Conservation (phyloP, 2,113 vertebrate species). For the Callipepla californica region DNA sequence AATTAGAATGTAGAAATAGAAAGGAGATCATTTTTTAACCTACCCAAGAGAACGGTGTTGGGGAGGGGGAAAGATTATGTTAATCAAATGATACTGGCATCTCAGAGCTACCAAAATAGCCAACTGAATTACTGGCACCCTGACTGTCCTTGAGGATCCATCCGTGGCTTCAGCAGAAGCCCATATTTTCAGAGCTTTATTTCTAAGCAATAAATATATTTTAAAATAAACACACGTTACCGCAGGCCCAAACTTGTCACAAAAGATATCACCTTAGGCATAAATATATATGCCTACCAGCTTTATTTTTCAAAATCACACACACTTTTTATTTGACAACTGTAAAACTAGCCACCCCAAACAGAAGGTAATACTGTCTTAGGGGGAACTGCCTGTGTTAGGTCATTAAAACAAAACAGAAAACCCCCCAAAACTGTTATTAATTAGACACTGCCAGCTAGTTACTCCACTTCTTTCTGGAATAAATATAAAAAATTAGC, state of each 20-base stretch:
- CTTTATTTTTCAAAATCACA: neutral
- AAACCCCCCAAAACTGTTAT: neutral
- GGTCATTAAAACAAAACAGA: neutral
- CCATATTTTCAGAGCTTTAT: constrained; percentile 46
- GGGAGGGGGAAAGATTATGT: constrained; percentile 55
- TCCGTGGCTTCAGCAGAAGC: constrained; percentile 32
- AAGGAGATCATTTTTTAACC: constrained; percentile 57
- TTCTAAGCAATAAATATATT: constrained; percentile 46
- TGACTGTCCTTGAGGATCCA: constrained; percentile 40
- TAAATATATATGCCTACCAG: neutral
- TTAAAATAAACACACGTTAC: constrained; percentile 47
- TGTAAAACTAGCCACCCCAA: constrained; percentile 7
- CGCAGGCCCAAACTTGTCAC: neutral
- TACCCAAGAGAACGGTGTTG: constrained; percentile 43
- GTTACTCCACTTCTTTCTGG: neutral
- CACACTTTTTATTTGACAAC: neutral
- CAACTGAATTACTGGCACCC: constrained; percentile 22
- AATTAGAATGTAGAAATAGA: constrained; percentile 68
- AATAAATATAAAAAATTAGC: neutral
- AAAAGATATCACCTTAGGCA: neutral
- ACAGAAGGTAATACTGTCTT: neutral
- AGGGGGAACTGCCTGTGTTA: neutral
- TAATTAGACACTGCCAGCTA: constrained; percentile 12
- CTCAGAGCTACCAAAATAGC: constrained; percentile 54
- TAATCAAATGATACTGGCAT: constrained; percentile 51